phyloP scores from a whole-genome alignment of 1,140 invertebrate species.

The Eciton burchellii region DNA sequence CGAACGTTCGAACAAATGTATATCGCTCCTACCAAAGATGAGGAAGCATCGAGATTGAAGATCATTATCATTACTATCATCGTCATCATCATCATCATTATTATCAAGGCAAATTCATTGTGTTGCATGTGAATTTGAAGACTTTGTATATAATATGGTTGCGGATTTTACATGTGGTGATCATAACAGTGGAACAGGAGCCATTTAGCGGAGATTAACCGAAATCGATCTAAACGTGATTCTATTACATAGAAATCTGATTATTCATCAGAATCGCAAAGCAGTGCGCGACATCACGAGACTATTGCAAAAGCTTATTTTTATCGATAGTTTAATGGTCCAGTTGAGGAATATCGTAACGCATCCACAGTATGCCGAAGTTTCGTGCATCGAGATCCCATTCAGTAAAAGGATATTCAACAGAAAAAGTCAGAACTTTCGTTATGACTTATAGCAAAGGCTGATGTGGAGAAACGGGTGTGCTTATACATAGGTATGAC shows the following conservation, averaged over 20 bases:
- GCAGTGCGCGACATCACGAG: constrained; percentile 55
- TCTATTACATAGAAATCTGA: constrained; percentile 22
- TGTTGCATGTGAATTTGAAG: not conserved
- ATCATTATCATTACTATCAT: constrained; percentile 28
- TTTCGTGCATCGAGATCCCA: constrained; percentile 55
- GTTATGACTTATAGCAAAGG: constrained; percentile 38
- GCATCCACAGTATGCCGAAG: constrained; percentile 48
- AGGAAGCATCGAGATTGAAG: constrained; percentile 44
- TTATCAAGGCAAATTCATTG: not conserved
- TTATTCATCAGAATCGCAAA: constrained; percentile 37
- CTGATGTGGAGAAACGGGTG: constrained; percentile 15
- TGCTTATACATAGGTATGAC: constrained; percentile 64
- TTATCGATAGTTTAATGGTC: constrained; percentile 58
- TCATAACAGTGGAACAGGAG: constrained; percentile 12
- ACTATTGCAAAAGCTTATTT: constrained; percentile 61
- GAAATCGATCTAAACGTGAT: constrained; percentile 15
- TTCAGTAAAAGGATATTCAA: constrained; percentile 15
- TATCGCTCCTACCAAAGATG: constrained; percentile 72
- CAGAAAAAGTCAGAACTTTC: not conserved
- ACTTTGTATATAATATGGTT: constrained; percentile 49
- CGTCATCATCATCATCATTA: constrained; percentile 13
- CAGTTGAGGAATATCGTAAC: constrained; percentile 14
- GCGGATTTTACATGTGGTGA: constrained; percentile 39
- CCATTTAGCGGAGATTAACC: constrained; percentile 1
- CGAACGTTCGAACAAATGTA: constrained; percentile 59